Evolutionary conservation across 2,888 invertebrate genomes (phyloP).

Genomic region (Rosalia funebris): DNA sequence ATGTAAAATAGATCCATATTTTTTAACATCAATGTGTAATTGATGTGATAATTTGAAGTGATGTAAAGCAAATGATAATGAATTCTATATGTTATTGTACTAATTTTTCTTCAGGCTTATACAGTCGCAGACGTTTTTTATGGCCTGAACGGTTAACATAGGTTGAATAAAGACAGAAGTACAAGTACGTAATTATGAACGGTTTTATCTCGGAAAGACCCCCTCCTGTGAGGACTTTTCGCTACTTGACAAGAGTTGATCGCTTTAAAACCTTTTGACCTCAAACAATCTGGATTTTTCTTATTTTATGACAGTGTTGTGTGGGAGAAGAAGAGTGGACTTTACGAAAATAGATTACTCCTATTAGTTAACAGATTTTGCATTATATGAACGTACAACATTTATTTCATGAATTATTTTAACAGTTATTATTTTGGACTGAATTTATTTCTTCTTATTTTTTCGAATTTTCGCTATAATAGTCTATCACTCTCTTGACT

Average conservation of each 20-base stretch:
- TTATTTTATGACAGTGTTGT: background rate
- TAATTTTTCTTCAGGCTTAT: conserved; percentile 37
- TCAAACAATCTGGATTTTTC: conserved; percentile 20
- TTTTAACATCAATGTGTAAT: background rate
- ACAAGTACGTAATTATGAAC: conserved; percentile 34
- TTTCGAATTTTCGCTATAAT: too few species aligned
- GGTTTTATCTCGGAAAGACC: conserved; percentile 37
- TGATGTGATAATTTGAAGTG: conserved; percentile 34
- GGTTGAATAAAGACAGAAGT: conserved; percentile 16
- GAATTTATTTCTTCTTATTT: too few species aligned
- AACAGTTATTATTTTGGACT: too few species aligned
- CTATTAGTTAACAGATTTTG: too few species aligned
- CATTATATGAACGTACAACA: too few species aligned
- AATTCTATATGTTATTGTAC: conserved; percentile 38
- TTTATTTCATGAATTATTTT: too few species aligned
- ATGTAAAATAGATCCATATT: too few species aligned
- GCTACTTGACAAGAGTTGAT: conserved; percentile 49
- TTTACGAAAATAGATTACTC: too few species aligned
- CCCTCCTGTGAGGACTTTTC: conserved; percentile 44
- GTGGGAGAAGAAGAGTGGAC: background rate
- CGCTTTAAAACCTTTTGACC: conserved; percentile 45
- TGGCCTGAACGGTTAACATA: conserved; percentile 4
- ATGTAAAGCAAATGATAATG: conserved; percentile 40
- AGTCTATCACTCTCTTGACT: too few species aligned
- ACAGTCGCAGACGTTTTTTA: conserved; percentile 31